phyloP scores from a whole-genome alignment of 1,140 invertebrate species.

The Drosophila lini region DNA sequence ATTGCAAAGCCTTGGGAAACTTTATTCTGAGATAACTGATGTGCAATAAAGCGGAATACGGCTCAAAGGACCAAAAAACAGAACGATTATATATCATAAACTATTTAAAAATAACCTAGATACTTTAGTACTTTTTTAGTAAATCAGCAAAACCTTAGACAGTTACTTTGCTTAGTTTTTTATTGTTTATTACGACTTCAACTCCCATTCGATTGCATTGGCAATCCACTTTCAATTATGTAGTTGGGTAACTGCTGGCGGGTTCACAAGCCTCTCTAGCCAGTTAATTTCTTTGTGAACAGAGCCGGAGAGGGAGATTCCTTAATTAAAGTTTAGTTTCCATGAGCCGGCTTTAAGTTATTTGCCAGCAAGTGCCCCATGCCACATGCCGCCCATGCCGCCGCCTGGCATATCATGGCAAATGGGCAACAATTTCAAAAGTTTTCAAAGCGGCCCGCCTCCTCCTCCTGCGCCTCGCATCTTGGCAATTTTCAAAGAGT shows the following conservation, averaged over 20 bases:
- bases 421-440: constrained; percentile 71
- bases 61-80: not conserved
- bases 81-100: not conserved
- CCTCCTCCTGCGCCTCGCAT: constrained; percentile 21
- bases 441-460: constrained; percentile 52
- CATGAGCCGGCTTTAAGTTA: constrained; percentile 53
- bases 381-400: constrained; percentile 10
- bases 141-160: not conserved
- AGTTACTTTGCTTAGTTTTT: not conserved
- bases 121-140: not conserved
- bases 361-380: constrained; percentile 44
- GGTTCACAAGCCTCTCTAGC: constrained; percentile 5
- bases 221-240: constrained; percentile 21
- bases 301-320: constrained; percentile 36
- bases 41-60: not conserved
- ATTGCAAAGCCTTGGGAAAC: not conserved
- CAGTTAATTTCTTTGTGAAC: constrained; percentile 14
- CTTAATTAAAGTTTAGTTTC: constrained; percentile 69
- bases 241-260: constrained; percentile 20
- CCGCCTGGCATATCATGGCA: constrained; percentile 48
- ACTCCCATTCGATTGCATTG: constrained; percentile 11
- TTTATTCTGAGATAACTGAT: not conserved
- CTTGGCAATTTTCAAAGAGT: constrained; percentile 67
- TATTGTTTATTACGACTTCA: not conserved
- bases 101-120: not conserved